phyloP scores from a whole-genome alignment of 2,113 vertebrate genomes.

The Pandion haliaetus region DNA sequence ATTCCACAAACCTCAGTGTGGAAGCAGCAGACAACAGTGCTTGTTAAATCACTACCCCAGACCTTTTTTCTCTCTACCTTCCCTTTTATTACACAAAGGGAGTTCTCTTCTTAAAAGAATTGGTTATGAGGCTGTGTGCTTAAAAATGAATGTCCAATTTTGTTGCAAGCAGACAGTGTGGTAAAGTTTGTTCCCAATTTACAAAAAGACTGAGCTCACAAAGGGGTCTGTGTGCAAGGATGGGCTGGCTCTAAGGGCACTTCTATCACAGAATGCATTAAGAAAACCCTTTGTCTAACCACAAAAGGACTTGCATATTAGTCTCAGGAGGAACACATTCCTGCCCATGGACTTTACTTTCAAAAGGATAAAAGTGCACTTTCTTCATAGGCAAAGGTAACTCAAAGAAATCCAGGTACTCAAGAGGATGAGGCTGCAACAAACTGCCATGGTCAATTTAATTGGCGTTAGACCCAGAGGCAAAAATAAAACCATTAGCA shows the following conservation, averaged over 20 bases:
- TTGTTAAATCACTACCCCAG: constrained; percentile 43
- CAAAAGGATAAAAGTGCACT: constrained; percentile 31
- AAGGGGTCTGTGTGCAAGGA: not conserved
- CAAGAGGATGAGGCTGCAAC: constrained; percentile 41
- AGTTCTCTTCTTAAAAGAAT: constrained; percentile 37
- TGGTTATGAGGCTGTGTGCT: constrained; percentile 41
- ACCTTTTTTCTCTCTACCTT: constrained; percentile 17
- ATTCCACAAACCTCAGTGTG: not conserved
- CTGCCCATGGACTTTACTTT: constrained; percentile 23
- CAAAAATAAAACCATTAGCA: constrained; percentile 49
- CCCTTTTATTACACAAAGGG: constrained; percentile 39
- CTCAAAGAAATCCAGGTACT: constrained; percentile 56
- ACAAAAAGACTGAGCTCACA: constrained; percentile 31
- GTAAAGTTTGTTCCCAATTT: constrained; percentile 51
- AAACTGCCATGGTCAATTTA: constrained; percentile 27
- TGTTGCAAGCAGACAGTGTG: constrained; percentile 34
- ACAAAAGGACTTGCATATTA: constrained; percentile 51
- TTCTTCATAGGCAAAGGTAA: constrained; percentile 53
- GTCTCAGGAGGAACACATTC: constrained; percentile 14
- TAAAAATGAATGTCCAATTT: constrained; percentile 50
- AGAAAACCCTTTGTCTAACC: constrained; percentile 54
- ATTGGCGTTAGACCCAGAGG: constrained; percentile 33
- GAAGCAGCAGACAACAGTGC: not conserved
- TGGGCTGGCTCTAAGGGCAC: constrained; percentile 55
- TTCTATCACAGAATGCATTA: constrained; percentile 69